These are phyloP conservation scores for Callorhinus ursinus DNA, from an alignment of 2,113 vertebrate species.

Conservation along the genomic window DNA sequence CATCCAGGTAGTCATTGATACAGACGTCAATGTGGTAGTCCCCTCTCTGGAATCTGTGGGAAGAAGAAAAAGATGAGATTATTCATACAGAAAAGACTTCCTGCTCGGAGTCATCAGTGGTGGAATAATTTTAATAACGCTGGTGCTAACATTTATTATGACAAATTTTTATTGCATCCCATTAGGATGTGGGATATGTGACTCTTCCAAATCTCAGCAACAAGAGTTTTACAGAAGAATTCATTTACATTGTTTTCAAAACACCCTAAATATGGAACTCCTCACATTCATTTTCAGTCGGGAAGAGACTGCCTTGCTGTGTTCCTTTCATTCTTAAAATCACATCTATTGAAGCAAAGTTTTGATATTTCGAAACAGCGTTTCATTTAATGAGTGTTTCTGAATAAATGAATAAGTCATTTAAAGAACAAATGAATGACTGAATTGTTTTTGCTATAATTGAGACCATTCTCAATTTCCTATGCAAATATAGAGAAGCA, in stretches of 20 bases:
- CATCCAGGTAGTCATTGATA: slow-evolving; percentile 99
- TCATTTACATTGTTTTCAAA: neutral
- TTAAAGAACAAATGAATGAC: slow-evolving; percentile 21
- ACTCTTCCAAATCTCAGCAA: neutral
- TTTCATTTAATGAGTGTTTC: slow-evolving; percentile 24
- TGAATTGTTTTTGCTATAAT: neutral
- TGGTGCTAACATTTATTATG: neutral
- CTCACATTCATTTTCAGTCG: neutral
- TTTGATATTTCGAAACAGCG: neutral
- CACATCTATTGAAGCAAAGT: neutral
- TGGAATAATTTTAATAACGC: neutral
- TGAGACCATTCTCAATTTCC: slow-evolving; percentile 41
- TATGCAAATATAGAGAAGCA: neutral
- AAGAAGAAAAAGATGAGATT: neutral
- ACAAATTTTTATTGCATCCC: neutral
- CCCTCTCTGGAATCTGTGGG: slow-evolving; percentile 93
- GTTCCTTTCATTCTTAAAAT: slow-evolving; percentile 9
- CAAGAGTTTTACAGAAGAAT: neutral
- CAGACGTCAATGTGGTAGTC: slow-evolving; percentile 99
- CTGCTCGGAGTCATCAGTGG: neutral
- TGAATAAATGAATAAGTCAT: slow-evolving; percentile 21
- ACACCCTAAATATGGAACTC: neutral
- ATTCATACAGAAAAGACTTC: neutral
- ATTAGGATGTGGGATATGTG: neutral
- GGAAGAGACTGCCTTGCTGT: neutral